Evolutionary conservation across 2,888 invertebrate genomes (phyloP).

Genomic region (Neuroscelio doddi): DNA sequence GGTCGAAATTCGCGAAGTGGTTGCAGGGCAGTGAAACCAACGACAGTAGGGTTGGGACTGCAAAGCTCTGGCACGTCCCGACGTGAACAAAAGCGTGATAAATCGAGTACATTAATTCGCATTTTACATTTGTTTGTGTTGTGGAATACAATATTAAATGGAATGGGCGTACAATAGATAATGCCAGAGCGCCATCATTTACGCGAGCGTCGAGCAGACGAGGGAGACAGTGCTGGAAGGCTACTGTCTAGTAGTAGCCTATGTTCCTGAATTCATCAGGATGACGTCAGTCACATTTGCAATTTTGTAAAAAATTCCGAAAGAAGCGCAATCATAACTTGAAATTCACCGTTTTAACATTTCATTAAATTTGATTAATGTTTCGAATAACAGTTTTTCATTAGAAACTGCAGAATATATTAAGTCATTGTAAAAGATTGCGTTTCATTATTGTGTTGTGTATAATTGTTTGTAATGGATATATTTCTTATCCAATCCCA

Average conservation of each 20-base stretch:
- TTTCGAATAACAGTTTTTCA: too few relatives aligned
- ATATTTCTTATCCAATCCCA: too few relatives aligned
- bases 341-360: too few relatives aligned
- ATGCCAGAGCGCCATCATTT: slow-evolving; percentile 69
- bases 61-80: slow-evolving; percentile 53
- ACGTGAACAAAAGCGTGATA: slow-evolving; percentile 71
- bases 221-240: slow-evolving; percentile 30
- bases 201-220: slow-evolving; percentile 48
- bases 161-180: slow-evolving; percentile 71
- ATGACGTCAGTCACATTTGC: neutral
- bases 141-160: slow-evolving; percentile 72
- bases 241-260: slow-evolving; percentile 17
- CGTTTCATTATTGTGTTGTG: too few relatives aligned
- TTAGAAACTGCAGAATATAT: too few relatives aligned
- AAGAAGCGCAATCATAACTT: too few relatives aligned
- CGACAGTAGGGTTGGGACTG: slow-evolving; percentile 35
- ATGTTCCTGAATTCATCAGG: slow-evolving; percentile 31
- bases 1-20: slow-evolving; percentile 56
- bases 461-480: too few relatives aligned
- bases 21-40: slow-evolving; percentile 48
- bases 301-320: neutral
- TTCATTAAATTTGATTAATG: too few relatives aligned
- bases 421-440: too few relatives aligned
- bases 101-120: slow-evolving; percentile 72
- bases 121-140: slow-evolving; percentile 72